phyloP scores from a whole-genome alignment of 2,797 vertebrate genomes.

The Pipistrellus pygmaeus region DNA sequence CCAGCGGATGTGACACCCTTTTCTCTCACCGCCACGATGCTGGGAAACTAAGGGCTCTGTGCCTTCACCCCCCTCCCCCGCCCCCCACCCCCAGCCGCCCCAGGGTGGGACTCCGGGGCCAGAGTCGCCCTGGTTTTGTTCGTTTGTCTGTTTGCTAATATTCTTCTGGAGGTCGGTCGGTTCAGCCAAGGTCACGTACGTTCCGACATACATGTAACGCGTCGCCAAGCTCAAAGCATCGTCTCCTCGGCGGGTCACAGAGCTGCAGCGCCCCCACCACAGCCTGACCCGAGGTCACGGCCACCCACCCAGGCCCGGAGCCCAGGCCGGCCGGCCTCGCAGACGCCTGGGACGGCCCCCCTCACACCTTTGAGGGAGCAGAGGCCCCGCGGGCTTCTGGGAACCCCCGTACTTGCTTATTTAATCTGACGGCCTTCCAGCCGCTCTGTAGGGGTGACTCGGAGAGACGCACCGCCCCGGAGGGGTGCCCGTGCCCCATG shows the following conservation, averaged over 20 bases:
- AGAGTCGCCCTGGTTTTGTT: not conserved
- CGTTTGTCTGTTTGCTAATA: constrained; percentile 44
- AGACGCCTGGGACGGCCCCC: not conserved
- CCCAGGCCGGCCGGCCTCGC: not conserved
- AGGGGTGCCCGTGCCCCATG: not conserved
- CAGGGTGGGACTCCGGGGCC: not conserved
- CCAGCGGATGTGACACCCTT: not conserved
- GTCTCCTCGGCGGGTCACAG: not conserved
- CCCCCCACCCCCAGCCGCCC: no score
- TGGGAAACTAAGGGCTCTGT: not conserved
- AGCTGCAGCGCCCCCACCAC: not conserved
- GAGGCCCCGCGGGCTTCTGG: not conserved
- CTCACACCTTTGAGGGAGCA: not conserved
- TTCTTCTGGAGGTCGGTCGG: not conserved
- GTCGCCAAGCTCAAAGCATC: not conserved
- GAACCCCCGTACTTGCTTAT: not conserved
- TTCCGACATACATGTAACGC: no score
- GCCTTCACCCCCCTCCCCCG: not conserved
- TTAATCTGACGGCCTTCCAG: constrained; percentile 4
- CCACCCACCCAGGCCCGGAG: accelerated
- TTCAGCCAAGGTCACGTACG: constrained; percentile 19
- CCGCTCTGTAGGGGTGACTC: not conserved
- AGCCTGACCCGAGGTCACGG: not conserved
- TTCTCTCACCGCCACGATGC: not conserved
- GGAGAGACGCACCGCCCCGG: not conserved